These are phyloP conservation scores for Saguinus imperator DNA, from an alignment of 2,113 vertebrate species.

Conservation along the genomic window DNA sequence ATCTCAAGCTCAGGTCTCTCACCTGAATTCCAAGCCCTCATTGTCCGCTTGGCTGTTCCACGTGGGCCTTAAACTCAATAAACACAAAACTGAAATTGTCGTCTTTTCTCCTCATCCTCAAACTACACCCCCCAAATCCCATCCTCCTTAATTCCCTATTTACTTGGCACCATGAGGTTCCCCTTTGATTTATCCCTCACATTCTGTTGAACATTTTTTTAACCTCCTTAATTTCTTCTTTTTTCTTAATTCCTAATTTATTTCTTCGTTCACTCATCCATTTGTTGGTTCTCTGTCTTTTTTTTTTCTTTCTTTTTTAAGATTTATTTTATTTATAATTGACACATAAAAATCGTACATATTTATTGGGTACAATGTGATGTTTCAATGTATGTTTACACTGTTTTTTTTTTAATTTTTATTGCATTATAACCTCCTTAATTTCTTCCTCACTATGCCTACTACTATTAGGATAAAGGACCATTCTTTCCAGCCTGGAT, in stretches of 20 bases:
- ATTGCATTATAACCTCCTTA: background rate
- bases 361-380: too few species aligned
- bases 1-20: background rate
- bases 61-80: background rate
- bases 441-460: background rate
- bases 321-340: too few species aligned
- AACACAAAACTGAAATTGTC: background rate
- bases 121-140: background rate
- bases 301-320: too few species aligned
- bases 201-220: background rate
- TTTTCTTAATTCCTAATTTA: too few species aligned
- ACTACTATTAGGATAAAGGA: too few species aligned
- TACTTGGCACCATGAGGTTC: background rate
- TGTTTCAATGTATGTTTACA: too few species aligned
- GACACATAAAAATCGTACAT: too few species aligned
- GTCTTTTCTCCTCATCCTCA: background rate
- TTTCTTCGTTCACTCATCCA: too few species aligned
- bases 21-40: background rate
- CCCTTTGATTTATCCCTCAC: background rate
- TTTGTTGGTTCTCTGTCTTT: too few species aligned
- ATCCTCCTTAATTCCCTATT: background rate
- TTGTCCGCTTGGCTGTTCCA: background rate
- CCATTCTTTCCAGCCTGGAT: background rate
- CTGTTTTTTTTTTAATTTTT: too few species aligned
- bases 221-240: background rate